phyloP scores from a whole-genome alignment of 2,797 vertebrate genomes.

The Loriculus beryllinus region DNA sequence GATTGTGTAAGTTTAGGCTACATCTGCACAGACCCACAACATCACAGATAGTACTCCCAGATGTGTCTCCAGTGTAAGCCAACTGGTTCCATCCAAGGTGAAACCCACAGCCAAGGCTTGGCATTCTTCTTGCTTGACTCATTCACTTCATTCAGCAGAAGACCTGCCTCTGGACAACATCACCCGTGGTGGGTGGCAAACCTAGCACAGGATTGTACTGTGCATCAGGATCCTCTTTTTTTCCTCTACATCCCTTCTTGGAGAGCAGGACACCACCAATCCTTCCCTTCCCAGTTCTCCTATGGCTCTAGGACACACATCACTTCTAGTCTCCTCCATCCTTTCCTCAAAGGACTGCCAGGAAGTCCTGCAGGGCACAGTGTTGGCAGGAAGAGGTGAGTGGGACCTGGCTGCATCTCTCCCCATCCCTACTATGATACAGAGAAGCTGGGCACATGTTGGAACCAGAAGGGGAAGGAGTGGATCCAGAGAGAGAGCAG shows the following conservation, averaged over 20 bases:
- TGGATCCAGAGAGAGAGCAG: not conserved
- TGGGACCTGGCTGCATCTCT: not conserved
- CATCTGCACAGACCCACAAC: not conserved
- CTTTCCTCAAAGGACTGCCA: not conserved
- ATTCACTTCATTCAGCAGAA: not conserved
- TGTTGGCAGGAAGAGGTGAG: not conserved
- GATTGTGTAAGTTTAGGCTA: not conserved
- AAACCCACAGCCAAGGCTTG: not conserved
- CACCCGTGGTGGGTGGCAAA: not conserved
- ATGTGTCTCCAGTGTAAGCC: not conserved
- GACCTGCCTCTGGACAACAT: not conserved
- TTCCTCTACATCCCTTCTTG: not conserved
- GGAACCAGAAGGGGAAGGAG: not conserved
- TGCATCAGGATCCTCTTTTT: not conserved
- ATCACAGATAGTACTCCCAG: not conserved
- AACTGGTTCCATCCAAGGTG: not conserved
- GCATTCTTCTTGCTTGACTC: not conserved
- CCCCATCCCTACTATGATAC: not conserved
- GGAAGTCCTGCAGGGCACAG: not conserved
- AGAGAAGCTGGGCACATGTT: not conserved
- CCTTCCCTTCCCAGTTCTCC: not conserved
- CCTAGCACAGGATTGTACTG: fast-evolving
- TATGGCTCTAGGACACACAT: not conserved
- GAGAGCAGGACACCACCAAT: not conserved
- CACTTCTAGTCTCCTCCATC: not conserved